Base-by-base conservation (phyloP, 2,797 vertebrate species). In the Malurus leucopterus region DNA sequence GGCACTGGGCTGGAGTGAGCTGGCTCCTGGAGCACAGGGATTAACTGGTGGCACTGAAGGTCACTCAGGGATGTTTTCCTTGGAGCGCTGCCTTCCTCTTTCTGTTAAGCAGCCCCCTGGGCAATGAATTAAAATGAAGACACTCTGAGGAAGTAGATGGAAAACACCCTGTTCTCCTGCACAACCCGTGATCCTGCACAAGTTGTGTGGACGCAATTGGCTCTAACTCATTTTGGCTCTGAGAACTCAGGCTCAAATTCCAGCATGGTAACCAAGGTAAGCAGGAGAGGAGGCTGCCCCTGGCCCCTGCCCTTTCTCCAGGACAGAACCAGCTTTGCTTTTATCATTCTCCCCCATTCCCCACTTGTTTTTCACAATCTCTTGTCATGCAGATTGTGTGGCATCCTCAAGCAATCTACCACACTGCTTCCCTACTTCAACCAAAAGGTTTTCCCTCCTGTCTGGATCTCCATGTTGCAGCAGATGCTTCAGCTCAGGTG, bases 21-120 rank as follows among this genome's bases (percentile, higher is more conserved):
- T 1, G 13, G 44, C 27, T 57, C 46, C 49, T 38, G 58, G 71
- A 75, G 51, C 68, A 76, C n/a, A 59, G 30, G 61, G 59, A 84
- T 81, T 79, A 72, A 44, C 55, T 82, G 40, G 38, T 43, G 57
- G 11, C 78, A 80, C 51, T 32, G 67, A 11, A 32, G 30, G 63
- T 86, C 63, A 62, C 40, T 65, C 73, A 64, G 75, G 18, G 46
- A 53, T 84, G 53, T 76, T 92, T 79, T 88, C 49, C 78, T 91
- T 93, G 75, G 74, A 86, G 50, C 40, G 14, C 32, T 91, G 92
- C 81, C 88, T 79, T 84, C 30, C 41, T 82, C 75, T 73, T 62
- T 49, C 62, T 30, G 47, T n/a, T 72, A 40, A 80, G 41, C 63
- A 88, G 71, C 55, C 61, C 49, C 44, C 30, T 83, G 50, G 44